phyloP scores from a whole-genome alignment of 2,888 invertebrate species.

The Drosophila putrida region DNA sequence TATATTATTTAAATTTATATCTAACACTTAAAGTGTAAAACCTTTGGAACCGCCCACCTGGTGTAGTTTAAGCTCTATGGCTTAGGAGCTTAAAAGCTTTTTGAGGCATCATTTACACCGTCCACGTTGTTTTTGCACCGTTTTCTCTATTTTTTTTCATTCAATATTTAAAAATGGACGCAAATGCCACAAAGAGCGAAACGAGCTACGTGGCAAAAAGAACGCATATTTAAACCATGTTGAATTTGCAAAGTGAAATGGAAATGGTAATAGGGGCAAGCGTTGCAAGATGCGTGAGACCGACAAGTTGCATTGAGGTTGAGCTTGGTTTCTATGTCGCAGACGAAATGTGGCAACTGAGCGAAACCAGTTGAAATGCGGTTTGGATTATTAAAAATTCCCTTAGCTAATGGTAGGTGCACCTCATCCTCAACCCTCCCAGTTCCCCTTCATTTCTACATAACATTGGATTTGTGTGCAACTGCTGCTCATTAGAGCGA shows the following conservation, averaged over 20 bases:
- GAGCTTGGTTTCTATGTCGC: constrained; percentile 35
- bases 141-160: constrained; percentile 13
- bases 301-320: constrained; percentile 54
- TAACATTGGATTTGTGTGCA: constrained; percentile 3
- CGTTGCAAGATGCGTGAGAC: constrained; percentile 15
- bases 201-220: constrained; percentile 21
- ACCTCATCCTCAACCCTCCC: neutral
- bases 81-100: constrained; percentile 66
- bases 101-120: constrained; percentile 64
- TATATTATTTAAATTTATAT: no score
- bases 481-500: constrained; percentile 52
- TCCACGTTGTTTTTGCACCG: constrained; percentile 28
- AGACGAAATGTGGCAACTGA: constrained; percentile 55
- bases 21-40: constrained; percentile 4
- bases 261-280: constrained; percentile 4
- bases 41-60: constrained; percentile 9
- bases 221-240: constrained; percentile 66
- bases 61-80: constrained; percentile 23
- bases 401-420: constrained; percentile 38
- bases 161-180: constrained; percentile 63
- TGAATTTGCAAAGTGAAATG: constrained; percentile 33
- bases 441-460: neutral
- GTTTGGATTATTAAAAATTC: constrained; percentile 75
- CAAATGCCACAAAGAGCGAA: constrained; percentile 50
- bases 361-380: constrained; percentile 64